Percentiles rank a stretch among this genome's conserved stretches.
Evolutionary conservation across 2,888 invertebrate genomes (phyloP).

Genomic region (Crocallis elinguaria): DNA sequence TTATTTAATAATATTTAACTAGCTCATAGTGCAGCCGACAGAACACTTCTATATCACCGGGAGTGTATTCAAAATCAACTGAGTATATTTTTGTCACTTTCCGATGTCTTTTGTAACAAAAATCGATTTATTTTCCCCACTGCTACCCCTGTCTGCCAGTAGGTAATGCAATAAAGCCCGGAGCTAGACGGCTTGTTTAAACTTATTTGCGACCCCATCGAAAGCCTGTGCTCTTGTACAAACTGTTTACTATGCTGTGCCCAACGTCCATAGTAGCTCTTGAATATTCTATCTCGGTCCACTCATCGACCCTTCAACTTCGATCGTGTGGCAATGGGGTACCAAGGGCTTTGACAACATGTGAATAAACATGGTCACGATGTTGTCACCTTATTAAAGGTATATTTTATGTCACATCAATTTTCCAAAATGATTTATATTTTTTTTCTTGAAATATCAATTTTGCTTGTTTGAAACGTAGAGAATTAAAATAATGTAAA

Average conservation of each 20-base stretch:
- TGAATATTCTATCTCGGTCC: constrained; percentile 15
- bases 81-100: constrained; percentile 8
- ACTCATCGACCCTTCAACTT: constrained; percentile 40
- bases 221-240: neutral
- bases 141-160: constrained; percentile 44
- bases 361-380: constrained; percentile 10
- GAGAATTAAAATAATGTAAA: too few relatives aligned
- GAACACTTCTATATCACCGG: neutral
- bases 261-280: neutral
- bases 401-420: too few relatives aligned
- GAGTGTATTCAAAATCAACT: neutral
- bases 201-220: constrained; percentile 57
- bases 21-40: neutral
- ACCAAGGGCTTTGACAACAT: constrained; percentile 4
- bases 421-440: too few relatives aligned
- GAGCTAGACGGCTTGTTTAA: constrained; percentile 57
- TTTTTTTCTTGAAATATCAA: too few relatives aligned
- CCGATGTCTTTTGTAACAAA: neutral
- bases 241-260: constrained; percentile 15
- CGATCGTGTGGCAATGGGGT: constrained; percentile 34
- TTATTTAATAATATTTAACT: neutral
- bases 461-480: too few relatives aligned
- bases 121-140: constrained; percentile 23
- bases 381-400: too few relatives aligned
- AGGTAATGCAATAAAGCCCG: constrained; percentile 67